Conservation (phyloP, 1,140 invertebrate genomes). For the Heliconius congener region DNA sequence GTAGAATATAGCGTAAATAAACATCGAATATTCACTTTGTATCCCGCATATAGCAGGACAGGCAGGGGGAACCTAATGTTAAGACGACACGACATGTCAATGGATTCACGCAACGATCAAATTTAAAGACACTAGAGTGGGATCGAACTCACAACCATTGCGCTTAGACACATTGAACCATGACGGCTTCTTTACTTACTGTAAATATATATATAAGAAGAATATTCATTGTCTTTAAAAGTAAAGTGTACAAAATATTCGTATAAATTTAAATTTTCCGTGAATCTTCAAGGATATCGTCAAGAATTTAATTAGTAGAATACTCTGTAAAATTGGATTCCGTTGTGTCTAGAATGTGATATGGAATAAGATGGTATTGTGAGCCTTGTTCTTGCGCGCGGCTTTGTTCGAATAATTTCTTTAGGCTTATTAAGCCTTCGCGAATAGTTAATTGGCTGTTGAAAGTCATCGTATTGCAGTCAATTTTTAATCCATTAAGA, state of each 20-base stretch:
- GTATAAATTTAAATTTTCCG: slow-evolving; percentile 7
- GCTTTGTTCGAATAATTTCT: neutral
- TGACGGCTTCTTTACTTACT: neutral
- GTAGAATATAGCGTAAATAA: too few species aligned
- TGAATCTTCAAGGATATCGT: neutral
- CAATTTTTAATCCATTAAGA: too few species aligned
- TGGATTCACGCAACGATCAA: too few species aligned
- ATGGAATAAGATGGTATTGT: slow-evolving; percentile 2
- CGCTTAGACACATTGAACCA: neutral
- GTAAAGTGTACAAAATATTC: too few species aligned
- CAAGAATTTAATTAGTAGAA: slow-evolving; percentile 14
- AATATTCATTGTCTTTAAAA: neutral
- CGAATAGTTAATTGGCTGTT: too few species aligned
- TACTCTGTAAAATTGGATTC: slow-evolving; percentile 12
- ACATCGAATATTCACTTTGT: too few species aligned
- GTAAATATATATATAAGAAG: too few species aligned
- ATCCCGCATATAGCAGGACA: too few species aligned
- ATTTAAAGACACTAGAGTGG: too few species aligned
- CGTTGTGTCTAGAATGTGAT: slow-evolving; percentile 10
- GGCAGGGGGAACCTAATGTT: too few species aligned
- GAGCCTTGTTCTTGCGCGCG: neutral
- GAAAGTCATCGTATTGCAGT: too few species aligned
- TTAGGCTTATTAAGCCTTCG: neutral
- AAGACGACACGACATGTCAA: too few species aligned
- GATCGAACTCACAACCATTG: neutral